phyloP scores from a whole-genome alignment of 2,113 vertebrate genomes.

The Rhinoderma darwinii region DNA sequence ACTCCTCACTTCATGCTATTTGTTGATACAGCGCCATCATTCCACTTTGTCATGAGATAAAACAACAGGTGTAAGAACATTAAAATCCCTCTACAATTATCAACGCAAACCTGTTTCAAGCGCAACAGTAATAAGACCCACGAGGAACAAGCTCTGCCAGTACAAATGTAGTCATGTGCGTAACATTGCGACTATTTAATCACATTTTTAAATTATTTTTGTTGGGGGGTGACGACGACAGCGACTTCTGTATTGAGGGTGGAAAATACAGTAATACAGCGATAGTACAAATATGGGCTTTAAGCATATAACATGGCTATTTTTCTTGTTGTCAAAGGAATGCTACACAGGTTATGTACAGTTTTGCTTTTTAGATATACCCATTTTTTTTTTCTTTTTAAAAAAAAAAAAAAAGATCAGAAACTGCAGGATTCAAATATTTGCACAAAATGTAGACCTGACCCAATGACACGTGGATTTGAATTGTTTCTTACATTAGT shows the following conservation, averaged over 20 bases:
- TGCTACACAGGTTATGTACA: no score
- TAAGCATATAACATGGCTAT: no score
- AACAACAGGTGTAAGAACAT: background rate
- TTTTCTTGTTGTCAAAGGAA: no score
- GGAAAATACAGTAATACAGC: no score
- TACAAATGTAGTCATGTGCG: background rate
- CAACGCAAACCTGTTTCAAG: background rate
- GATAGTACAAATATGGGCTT: no score
- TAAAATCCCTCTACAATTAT: background rate
- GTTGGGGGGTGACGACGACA: no score
- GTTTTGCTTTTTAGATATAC: background rate
- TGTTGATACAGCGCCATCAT: background rate
- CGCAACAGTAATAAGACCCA: background rate
- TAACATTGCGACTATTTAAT: no score
- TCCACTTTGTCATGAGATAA: background rate
- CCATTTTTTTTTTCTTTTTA: background rate
- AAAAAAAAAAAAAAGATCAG: background rate
- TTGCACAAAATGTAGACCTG: background rate
- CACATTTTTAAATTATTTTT: no score
- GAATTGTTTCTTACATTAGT: conserved; percentile 47
- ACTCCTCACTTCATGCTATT: background rate
- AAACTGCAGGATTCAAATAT: background rate
- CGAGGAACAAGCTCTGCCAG: background rate
- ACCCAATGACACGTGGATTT: background rate
- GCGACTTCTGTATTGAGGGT: no score